Evolutionary conservation across 2,888 invertebrate species (phyloP), one percentile per base, ranked within the genome.

Genomic region (Mimas tiliae): DNA sequence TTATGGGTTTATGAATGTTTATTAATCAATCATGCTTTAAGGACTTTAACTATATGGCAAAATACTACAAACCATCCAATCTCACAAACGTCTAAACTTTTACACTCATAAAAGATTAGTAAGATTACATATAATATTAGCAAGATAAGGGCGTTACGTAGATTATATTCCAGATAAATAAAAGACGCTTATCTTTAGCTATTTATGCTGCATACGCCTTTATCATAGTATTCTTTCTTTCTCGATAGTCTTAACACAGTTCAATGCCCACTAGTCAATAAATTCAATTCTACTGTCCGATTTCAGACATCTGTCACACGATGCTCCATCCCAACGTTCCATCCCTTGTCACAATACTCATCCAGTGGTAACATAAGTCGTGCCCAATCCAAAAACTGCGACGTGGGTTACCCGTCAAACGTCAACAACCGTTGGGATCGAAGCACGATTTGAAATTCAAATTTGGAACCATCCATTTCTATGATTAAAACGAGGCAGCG

Each of bases 391-490:
- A 72, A 72, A 68, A 73, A 74, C 75, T 74, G 67, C 74, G 68
- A 70, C 70, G 65, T 67, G 71, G 75, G 78, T 81, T 77, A 78
- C 72, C 81, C 81, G 81, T 82, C 84, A 82, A 80, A 84, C 79
- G 84, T 78, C 83, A 85, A 83, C 80, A 79, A 78, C 83, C 80
- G 80, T 81, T 81, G 76, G 69, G 66, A 70, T 68, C 73, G 75
- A 77, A 78, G 75, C 74, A 66, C 71, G 64, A 85, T 85, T 84
- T 84, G 78, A 85, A 85, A 79, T 85, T 84, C 82, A 85, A 85
- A 85, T 84, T 79, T 50, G 34, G 75, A 74, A 76, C 70, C 69
- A 66, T 68, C 58, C 58, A 58, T 58, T 42, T 58, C 70, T 67
- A 69, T 72, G 72, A 70, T 64, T 66, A 64, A 71, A 72, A 69